Percentiles rank a stretch among this genome's conserved stretches.
These are phyloP conservation scores for Frieseomelitta varia DNA, from an alignment of 1,140 invertebrate genomes.

Conservation along the genomic window DNA sequence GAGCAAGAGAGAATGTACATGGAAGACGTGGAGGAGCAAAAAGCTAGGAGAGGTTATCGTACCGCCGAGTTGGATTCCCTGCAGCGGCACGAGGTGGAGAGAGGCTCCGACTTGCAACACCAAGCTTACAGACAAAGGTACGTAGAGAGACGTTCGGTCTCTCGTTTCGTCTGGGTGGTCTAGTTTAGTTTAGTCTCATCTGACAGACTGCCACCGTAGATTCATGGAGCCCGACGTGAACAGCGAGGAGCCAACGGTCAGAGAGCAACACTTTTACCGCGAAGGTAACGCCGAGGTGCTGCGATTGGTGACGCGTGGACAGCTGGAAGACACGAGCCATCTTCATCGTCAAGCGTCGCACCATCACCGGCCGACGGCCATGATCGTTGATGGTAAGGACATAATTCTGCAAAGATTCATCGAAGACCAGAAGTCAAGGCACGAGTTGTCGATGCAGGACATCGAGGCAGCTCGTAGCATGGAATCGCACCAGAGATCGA, in stretches of 20 bases:
- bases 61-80: slow-evolving; percentile 87
- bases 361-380: slow-evolving; percentile 74
- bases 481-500: slow-evolving; percentile 77
- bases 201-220: slow-evolving; percentile 25
- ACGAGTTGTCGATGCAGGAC: slow-evolving; percentile 72
- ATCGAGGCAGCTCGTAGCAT: slow-evolving; percentile 68
- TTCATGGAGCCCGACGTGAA: slow-evolving; percentile 74
- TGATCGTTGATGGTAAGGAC: slow-evolving; percentile 89
- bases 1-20: slow-evolving; percentile 77
- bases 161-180: background rate
- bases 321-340: slow-evolving; percentile 82
- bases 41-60: slow-evolving; percentile 73
- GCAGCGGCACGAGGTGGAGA: slow-evolving; percentile 87
- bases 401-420: slow-evolving; percentile 91
- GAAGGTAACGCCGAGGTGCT: slow-evolving; percentile 92
- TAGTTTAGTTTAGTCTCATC: no score
- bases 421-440: slow-evolving; percentile 86
- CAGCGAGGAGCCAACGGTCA: slow-evolving; percentile 74
- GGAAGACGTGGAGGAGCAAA: slow-evolving; percentile 80
- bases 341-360: background rate
- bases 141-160: background rate
- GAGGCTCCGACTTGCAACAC: slow-evolving; percentile 85
- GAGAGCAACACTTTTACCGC: slow-evolving; percentile 89
- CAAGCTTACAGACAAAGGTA: slow-evolving; percentile 79
- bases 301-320: slow-evolving; percentile 88